Evolutionary conservation across 2,113 vertebrate genomes (phyloP), one percentile per base, ranked within the genome.

Genomic region (Scatophagus argus): DNA sequence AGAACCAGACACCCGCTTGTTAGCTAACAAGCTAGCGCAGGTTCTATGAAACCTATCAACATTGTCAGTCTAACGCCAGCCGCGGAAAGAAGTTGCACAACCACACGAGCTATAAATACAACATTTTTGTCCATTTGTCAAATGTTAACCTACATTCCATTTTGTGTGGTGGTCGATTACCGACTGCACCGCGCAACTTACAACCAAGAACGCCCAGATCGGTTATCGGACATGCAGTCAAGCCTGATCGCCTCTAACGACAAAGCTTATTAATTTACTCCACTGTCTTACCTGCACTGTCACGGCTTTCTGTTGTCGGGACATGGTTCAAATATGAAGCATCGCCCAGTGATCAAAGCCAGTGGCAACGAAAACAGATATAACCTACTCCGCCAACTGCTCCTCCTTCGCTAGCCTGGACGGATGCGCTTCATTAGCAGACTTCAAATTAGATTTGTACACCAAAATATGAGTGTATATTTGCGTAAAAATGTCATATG

Each of bases 171-270:
- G 34, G 41, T 49, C 49, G 41, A 55, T 23, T n/a, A 47, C 63
- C 16, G 65, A 77, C 69, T 55, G 87, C 74, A 62, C 63, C 65
- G 46, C 59, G 27, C 43, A 74, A 78, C 83, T 80, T 75, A 43
- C 65, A 72, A 65, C 52, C 61, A 29, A 73, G 65, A 66, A 60
- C 86, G 77, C 74, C 79, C 43, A 58, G 70, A 34, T 85, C 87
- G 71, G 69, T 82, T 82, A 78, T 88, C 76, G 79, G 88, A 82
- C 84, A 73, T 17, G 54, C 59, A 71, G 58, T 29, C 65, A 41
- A 55, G 38, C n/a, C 68, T 5, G 62, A 54, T 83, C 49, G 34
- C 38, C 23, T 59, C 58, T 51, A 11, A 29, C 21, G 66, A n/a
- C 56, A 43, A 55, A 46, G 39, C 46, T 29, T 31, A 39, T 73